Evolutionary conservation across 2,888 invertebrate species (phyloP), one percentile per base, ranked within the genome.

Genomic region (Metacarcinus magister): DNA sequence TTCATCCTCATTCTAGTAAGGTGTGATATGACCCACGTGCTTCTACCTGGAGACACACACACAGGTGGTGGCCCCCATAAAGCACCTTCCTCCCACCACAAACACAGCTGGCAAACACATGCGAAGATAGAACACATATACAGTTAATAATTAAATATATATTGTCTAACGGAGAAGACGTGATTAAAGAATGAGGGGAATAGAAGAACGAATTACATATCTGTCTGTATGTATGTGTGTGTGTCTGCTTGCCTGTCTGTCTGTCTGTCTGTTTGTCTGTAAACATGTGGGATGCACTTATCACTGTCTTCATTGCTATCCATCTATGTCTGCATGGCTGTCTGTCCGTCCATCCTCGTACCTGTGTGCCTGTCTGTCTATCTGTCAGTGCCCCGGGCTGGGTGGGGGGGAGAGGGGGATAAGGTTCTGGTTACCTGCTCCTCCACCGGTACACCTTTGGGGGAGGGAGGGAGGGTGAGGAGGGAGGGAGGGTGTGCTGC

Each of bases 261-360:
- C 67, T 67, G 93, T 60, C 28, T 60, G 54, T 93, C 54, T 92
- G 92, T 92, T 16, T 67, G 67, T 93, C 60, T 67, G 93, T 60
- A 46, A 2, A n/a, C n/a, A 48, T 48, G 48, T 54, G 10, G 0
- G 10, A 54, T 54, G 54, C 67, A 23, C 23, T 23, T 23, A 67
- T 67, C 23, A 4, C 10, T 32, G 82, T 82, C 82, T 93, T 32
- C 48, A 32, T 93, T 44, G 8, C 28, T 19, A 28, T 93, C 60
- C 32, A 54, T 93, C 60, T n/a, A 43, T 19, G 43, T 75, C 19
- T 75, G 60, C 32, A n/a, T 92, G 75, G 3, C 32, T 93, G 93
- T 93, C 32, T 13, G 39, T 28, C 28, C 44, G 54, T 32, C 28
- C 16, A 13, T 67, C 48, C 7, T 4, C 28, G n/a, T 48, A 8